Conservation (phyloP, 2,888 invertebrate genomes). For the Herminia tarsipennalis region DNA sequence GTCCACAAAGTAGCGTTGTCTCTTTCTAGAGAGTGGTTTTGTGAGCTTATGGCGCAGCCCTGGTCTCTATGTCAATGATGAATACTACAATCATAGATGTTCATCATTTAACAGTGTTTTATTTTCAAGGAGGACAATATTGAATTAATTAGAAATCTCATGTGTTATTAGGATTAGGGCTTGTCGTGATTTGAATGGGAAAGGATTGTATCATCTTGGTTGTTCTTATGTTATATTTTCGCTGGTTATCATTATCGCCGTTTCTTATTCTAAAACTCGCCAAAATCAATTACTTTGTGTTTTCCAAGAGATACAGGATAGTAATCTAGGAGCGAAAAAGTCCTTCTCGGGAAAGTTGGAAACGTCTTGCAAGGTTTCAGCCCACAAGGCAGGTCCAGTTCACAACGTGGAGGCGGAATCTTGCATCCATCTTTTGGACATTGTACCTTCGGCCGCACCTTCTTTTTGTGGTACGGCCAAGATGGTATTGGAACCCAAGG, state of each 20-base stretch:
- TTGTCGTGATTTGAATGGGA: no score
- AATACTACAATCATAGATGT: no score
- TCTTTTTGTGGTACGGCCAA: slow-evolving; percentile 57
- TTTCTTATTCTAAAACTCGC: slow-evolving; percentile 14
- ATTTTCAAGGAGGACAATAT: no score
- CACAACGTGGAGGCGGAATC: slow-evolving; percentile 37
- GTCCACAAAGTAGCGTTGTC: no score
- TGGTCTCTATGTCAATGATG: no score
- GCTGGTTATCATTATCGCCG: slow-evolving; percentile 46
- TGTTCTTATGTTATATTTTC: slow-evolving; percentile 49
- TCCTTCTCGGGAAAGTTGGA: slow-evolving; percentile 54
- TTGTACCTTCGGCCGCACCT: slow-evolving; percentile 33
- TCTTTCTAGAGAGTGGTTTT: no score
- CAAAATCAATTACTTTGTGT: slow-evolving; percentile 16
- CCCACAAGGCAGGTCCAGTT: slow-evolving; percentile 44
- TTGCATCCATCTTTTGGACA: slow-evolving; percentile 64
- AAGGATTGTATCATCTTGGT: no score
- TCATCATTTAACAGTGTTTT: no score
- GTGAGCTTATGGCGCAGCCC: no score
- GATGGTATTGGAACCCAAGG: slow-evolving; percentile 75
- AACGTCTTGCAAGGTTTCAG: slow-evolving; percentile 52
- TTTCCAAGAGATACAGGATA: slow-evolving; percentile 15
- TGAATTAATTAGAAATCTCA: no score
- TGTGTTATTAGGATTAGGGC: no score
- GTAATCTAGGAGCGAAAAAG: slow-evolving; percentile 36